phyloP scores from a whole-genome alignment of 1,140 invertebrate species.

The Copidosoma floridanum region DNA sequence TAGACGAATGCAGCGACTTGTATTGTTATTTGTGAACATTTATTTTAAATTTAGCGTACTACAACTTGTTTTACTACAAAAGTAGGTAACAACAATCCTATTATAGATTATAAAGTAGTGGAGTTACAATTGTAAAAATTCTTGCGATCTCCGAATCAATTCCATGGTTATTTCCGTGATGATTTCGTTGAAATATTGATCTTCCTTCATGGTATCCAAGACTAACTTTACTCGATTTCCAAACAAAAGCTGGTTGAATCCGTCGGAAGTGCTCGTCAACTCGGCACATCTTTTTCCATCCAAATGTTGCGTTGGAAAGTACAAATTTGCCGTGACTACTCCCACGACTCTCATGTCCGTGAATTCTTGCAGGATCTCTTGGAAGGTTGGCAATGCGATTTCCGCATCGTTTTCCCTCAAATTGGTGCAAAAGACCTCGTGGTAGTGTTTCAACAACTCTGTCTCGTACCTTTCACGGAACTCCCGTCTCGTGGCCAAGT shows the following conservation, averaged over 20 bases:
- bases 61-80: no score
- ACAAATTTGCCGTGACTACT: conserved; percentile 36
- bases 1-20: no score
- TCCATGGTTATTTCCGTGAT: conserved; percentile 34
- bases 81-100: no score
- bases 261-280: conserved; percentile 29
- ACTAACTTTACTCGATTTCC: conserved; percentile 31
- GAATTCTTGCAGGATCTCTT: conserved; percentile 38
- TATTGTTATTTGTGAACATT: no score
- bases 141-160: neutral
- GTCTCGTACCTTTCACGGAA: conserved; percentile 37
- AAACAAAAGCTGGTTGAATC: conserved; percentile 35
- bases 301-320: conserved; percentile 41
- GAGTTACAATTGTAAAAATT: no score
- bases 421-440: conserved; percentile 34
- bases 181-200: conserved; percentile 35
- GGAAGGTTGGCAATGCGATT: conserved; percentile 34
- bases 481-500: conserved; percentile 39
- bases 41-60: no score
- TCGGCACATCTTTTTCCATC: conserved; percentile 31
- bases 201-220: conserved; percentile 30
- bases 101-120: no score
- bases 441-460: conserved; percentile 47
- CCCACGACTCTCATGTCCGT: conserved; percentile 43
- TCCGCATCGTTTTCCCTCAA: conserved; percentile 23